Conservation (phyloP, 2,797 vertebrate species). For the Enteromius viviparus region DNA sequence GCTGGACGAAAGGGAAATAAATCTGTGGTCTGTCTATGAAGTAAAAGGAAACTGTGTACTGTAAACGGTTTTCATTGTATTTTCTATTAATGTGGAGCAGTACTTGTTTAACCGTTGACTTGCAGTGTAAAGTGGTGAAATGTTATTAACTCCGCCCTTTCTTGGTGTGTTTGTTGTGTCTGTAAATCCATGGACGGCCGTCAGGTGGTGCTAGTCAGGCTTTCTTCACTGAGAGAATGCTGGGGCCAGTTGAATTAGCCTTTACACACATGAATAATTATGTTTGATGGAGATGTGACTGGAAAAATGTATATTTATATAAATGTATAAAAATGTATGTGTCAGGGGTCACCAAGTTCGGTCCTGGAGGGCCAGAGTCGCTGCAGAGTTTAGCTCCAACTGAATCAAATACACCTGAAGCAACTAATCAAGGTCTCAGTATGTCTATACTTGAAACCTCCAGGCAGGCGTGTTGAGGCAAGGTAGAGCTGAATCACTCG, state of each 20-base stretch:
- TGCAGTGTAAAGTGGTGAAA: not conserved
- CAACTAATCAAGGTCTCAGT: no score
- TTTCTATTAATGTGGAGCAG: not conserved
- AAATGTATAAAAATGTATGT: no score
- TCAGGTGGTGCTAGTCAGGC: slow-evolving; percentile 14
- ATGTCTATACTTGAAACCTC: no score
- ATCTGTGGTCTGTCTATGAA: not conserved
- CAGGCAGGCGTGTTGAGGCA: no score
- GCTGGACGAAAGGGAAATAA: not conserved
- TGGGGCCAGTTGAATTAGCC: no score
- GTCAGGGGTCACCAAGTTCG: no score
- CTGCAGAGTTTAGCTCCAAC: no score
- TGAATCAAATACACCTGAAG: no score
- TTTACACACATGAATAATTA: no score
- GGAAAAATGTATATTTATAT: no score
- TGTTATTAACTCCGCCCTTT: slow-evolving; percentile 31
- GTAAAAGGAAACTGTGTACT: not conserved
- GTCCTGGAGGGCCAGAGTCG: no score
- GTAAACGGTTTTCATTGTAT: not conserved
- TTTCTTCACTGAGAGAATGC: not conserved
- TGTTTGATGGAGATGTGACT: no score
- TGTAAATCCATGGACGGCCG: slow-evolving; percentile 10
- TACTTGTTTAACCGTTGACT: not conserved
- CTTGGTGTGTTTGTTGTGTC: not conserved
- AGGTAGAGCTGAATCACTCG: not conserved